Evolutionary conservation across 92 coral and sea anemone species (phyloP), one percentile per base, ranked within the genome.

Genomic region (Zoanthus solanderi): DNA sequence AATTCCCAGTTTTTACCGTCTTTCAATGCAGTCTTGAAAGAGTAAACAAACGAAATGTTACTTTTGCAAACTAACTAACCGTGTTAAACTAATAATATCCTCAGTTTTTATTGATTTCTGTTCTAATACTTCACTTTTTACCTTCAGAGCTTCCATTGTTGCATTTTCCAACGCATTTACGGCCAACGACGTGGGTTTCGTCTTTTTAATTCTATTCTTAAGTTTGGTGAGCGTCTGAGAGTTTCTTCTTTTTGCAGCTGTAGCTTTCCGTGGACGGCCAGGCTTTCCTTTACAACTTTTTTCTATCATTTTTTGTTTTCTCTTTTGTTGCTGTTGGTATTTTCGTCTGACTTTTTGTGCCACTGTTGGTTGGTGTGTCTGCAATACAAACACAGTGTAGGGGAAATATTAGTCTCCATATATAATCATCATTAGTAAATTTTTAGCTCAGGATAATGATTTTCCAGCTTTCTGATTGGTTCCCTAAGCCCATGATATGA

Each of bases 81-180:
- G 4, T 37, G 4, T 37, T 37, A 37, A 37, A 37, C 42, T 37
- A 37, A 37, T 37, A 37, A 37, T 4, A 37, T 37, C 42, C 42
- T 2, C 42, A 37, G 42, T 37, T 37, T 37, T 1, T 37, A 37
- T 37, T 37, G 2, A 2, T 37, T 37, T 37, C 4, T 37, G 42
- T 37, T 37, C 42, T 37, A 23, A 37, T 37, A 37, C 42, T 37
- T 37, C 4, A 37, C 42, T 37, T 37, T 37, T 37, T 45, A 95
- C 98, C 94, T 95, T 94, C 14, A 97, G 83, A 3, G 99, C 99
- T 13, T 92, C 91, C 79, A 91, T 92, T 0, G 99, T 97, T 9
- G 99, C 99, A 75, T 92, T 89, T 28, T 97, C 98, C 83, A 97
- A 89, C 1, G 99, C 99, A 74, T 95, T 94, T 18, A 84, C 99